A percentile compares a stretch with the other conserved stretches of the same genome.
phyloP scores from a whole-genome alignment of 2,888 invertebrate species.

The Limnephilus auricula region DNA sequence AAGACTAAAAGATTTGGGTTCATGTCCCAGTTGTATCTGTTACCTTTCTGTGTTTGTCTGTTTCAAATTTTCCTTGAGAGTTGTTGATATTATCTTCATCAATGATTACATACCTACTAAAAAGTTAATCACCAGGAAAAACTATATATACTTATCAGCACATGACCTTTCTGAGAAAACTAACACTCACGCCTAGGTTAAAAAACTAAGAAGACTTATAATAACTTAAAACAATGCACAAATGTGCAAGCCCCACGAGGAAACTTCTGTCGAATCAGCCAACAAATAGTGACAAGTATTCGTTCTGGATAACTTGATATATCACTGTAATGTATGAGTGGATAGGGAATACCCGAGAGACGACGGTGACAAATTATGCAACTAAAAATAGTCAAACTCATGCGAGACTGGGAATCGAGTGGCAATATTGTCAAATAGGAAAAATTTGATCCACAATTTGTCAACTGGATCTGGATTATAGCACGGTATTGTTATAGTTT shows the following conservation, averaged over 20 bases:
- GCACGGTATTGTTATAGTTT: too few relatives aligned
- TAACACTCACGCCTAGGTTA: too few relatives aligned
- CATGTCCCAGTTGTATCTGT: too few relatives aligned
- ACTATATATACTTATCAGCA: too few relatives aligned
- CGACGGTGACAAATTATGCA: background rate
- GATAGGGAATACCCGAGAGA: background rate
- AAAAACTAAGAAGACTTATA: background rate
- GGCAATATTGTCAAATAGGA: background rate
- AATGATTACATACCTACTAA: too few relatives aligned
- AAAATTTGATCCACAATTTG: background rate
- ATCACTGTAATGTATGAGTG: background rate
- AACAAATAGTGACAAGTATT: background rate
- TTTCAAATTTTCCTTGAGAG: too few relatives aligned
- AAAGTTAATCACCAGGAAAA: too few relatives aligned
- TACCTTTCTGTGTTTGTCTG: too few relatives aligned
- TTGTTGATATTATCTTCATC: too few relatives aligned
- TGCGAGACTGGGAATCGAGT: background rate
- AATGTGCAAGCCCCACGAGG: background rate
- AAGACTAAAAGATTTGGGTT: too few relatives aligned
- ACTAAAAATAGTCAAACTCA: background rate
- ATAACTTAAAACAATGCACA: background rate
- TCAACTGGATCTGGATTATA: background rate
- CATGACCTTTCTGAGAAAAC: too few relatives aligned
- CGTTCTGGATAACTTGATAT: background rate
- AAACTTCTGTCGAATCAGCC: background rate